A percentile compares a stretch with the other conserved stretches of the same genome.
phyloP scores from a whole-genome alignment of 2,797 vertebrate genomes.

The Kryptopterus vitreolus region DNA sequence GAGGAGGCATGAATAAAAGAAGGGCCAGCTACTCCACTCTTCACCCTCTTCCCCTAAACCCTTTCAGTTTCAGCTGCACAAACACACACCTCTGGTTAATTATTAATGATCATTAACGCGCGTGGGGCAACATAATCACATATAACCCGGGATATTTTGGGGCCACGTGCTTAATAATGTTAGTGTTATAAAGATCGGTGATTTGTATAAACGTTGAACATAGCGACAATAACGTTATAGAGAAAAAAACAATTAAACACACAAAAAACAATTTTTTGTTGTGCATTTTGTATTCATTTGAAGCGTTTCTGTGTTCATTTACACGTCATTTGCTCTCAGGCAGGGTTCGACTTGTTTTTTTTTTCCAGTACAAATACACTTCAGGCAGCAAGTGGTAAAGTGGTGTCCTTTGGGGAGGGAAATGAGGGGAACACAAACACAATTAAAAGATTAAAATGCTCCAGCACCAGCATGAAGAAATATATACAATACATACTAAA shows the following conservation, averaged over 20 bases:
- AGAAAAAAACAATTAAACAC: not conserved
- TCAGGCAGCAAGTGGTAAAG: not conserved
- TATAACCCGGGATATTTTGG: not conserved
- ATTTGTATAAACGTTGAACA: not conserved
- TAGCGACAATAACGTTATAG: not conserved
- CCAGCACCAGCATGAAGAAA: not conserved
- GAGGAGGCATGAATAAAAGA: constrained; percentile 55
- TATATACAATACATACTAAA: not conserved
- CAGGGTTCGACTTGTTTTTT: not conserved
- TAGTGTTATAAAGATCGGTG: not conserved
- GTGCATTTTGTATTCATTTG: not conserved
- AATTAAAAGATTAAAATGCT: constrained; percentile 16
- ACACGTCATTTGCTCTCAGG: not conserved
- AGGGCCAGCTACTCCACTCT: constrained; percentile 55
- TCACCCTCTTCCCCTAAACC: constrained; percentile 66
- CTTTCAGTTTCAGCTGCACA: constrained; percentile 64
- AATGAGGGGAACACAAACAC: not conserved
- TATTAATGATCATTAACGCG: constrained; percentile 7
- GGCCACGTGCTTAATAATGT: not conserved
- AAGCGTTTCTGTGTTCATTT: not conserved
- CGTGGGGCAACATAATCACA: not conserved
- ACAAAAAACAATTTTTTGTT: not conserved
- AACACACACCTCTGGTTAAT: constrained; percentile 53
- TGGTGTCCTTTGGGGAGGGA: not conserved
- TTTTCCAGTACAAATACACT: not conserved